Percentiles rank a stretch among this genome's conserved stretches.
Evolutionary conservation across 2,797 vertebrate species (phyloP).

Genomic region (Sebastes hubbsi): DNA sequence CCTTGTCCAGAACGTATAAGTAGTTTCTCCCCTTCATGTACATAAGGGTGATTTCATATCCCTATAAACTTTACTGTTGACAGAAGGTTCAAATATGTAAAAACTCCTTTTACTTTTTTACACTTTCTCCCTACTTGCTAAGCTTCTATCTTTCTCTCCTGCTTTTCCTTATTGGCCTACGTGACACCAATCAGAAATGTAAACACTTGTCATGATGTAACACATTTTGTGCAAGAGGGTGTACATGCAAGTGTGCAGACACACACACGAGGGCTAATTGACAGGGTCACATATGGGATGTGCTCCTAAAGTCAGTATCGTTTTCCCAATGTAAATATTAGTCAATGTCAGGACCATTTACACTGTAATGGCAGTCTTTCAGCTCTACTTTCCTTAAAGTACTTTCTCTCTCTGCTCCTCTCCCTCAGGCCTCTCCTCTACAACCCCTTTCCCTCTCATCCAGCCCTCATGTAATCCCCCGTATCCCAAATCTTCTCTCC

Average conservation of each 20-base stretch:
- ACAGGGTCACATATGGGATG: slow-evolving; percentile 73
- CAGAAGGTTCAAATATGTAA: slow-evolving; percentile 46
- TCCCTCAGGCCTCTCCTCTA: slow-evolving; percentile 32
- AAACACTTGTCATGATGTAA: slow-evolving; percentile 62
- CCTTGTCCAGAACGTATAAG: not conserved
- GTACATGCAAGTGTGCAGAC: slow-evolving; percentile 5
- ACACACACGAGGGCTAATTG: slow-evolving; percentile 23
- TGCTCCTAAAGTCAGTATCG: slow-evolving; percentile 65
- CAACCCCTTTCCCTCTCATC: slow-evolving; percentile 36
- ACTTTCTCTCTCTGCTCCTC: slow-evolving; percentile 32
- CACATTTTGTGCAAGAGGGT: slow-evolving; percentile 36
- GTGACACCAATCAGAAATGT: slow-evolving; percentile 65
- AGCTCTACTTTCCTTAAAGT: slow-evolving; percentile 50
- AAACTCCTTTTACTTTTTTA: not conserved
- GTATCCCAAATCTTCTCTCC: slow-evolving; percentile 59
- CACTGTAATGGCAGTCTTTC: slow-evolving; percentile 59
- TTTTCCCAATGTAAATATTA: slow-evolving; percentile 76
- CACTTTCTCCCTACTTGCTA: not conserved
- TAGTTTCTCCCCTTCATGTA: slow-evolving; percentile 24
- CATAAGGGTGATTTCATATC: slow-evolving; percentile 38
- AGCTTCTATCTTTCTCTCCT: slow-evolving; percentile 1
- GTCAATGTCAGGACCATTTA: slow-evolving; percentile 68
- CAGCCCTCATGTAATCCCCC: slow-evolving; percentile 58
- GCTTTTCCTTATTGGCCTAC: slow-evolving; percentile 25
- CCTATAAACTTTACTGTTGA: slow-evolving; percentile 55